These are phyloP conservation scores for Onthophagus taurus DNA, from an alignment of 1,140 invertebrate genomes.

Conservation along the genomic window DNA sequence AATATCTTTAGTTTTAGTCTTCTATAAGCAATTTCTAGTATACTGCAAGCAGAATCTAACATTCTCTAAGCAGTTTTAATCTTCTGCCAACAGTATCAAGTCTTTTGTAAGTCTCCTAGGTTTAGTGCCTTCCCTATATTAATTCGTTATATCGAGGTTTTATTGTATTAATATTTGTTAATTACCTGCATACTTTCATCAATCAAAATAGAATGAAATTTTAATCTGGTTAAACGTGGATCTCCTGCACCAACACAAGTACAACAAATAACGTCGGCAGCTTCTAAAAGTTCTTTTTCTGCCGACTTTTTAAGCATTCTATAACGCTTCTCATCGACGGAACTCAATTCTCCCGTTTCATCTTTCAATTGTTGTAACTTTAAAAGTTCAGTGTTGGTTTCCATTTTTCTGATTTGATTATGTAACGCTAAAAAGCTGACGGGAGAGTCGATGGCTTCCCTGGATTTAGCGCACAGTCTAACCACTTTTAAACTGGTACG, in stretches of 20 bases:
- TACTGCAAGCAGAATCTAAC: not conserved
- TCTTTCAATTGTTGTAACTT: constrained; percentile 96
- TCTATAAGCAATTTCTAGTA: too few relatives aligned
- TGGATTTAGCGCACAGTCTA: constrained; percentile 92
- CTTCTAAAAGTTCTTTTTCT: constrained; percentile 86
- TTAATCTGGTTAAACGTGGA: constrained; percentile 77
- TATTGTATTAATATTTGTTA: too few relatives aligned
- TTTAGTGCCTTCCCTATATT: too few relatives aligned
- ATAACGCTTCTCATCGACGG: constrained; percentile 91
- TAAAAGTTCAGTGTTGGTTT: constrained; percentile 80
- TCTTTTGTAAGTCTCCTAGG: too few relatives aligned
- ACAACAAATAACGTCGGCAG: constrained; percentile 98
- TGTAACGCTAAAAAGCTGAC: constrained; percentile 95
- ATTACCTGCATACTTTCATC: constrained; percentile 82
- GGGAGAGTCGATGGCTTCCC: constrained; percentile 96
- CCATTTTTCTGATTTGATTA: constrained; percentile 93
- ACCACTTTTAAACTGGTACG: constrained; percentile 95
- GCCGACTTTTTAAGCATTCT: constrained; percentile 82
- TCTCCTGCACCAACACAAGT: constrained; percentile 99
- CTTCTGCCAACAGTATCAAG: too few relatives aligned
- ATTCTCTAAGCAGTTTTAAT: too few relatives aligned
- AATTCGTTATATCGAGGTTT: too few relatives aligned
- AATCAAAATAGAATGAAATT: constrained; percentile 96
- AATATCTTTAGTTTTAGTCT: too few relatives aligned
- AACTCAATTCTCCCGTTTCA: constrained; percentile 91